Conservation (phyloP, 2,113 vertebrate genomes). For the Colaptes auratus region DNA sequence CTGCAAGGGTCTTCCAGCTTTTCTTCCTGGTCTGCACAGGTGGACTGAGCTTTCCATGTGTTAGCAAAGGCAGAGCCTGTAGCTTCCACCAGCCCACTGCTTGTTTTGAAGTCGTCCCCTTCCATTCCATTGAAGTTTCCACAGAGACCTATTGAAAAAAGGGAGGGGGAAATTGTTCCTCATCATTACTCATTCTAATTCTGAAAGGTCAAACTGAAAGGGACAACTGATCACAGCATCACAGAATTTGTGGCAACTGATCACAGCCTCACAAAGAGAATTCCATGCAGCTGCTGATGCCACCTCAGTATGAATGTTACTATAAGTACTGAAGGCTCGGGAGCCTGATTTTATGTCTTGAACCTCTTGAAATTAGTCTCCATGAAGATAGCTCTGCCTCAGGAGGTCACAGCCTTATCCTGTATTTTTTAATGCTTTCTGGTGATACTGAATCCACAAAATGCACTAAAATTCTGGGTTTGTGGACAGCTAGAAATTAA, state of each 20-base stretch:
- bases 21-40: constrained; percentile 80
- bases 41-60: constrained; percentile 88
- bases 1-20: constrained; percentile 91
- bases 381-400: not conserved
- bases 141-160: constrained; percentile 86
- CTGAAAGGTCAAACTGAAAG: not conserved
- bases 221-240: not conserved
- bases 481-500: not conserved
- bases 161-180: not conserved
- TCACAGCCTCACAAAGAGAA: not conserved
- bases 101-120: constrained; percentile 87
- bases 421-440: not conserved
- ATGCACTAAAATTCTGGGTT: not conserved
- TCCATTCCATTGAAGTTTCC: constrained; percentile 91
- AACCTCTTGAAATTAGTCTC: not conserved
- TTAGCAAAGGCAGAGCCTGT: constrained; percentile 88
- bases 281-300: not conserved
- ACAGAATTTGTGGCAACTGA: not conserved
- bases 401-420: not conserved
- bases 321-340: not conserved
- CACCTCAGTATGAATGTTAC: not conserved
- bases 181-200: not conserved
- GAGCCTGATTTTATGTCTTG: not conserved
- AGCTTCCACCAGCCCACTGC: constrained; percentile 88
- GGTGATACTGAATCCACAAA: not conserved